A percentile compares a stretch with the other conserved stretches of the same genome.
Evolutionary conservation across 2,888 invertebrate species (phyloP).

Genomic region (Pammene aurita): DNA sequence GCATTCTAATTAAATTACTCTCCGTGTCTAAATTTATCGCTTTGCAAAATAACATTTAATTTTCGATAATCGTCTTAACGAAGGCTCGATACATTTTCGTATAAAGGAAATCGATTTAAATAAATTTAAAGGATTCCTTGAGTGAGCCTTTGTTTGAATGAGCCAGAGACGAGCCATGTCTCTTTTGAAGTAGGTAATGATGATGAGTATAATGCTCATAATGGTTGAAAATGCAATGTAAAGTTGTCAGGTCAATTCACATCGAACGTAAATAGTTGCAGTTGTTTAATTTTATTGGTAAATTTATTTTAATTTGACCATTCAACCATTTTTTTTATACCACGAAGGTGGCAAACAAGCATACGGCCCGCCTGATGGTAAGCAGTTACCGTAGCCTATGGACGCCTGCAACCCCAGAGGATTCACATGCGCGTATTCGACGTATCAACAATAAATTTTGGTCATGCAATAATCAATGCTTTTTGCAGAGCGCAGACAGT

Average conservation of each 20-base stretch:
- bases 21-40: neutral
- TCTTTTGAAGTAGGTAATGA: no score
- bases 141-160: no score
- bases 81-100: slow-evolving; percentile 16
- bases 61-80: neutral
- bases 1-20: neutral
- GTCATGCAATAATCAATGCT: neutral
- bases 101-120: neutral
- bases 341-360: no score
- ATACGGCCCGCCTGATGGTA: no score
- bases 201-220: no score
- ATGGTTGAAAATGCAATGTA: slow-evolving; percentile 1
- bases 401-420: no score
- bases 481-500: neutral
- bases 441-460: neutral
- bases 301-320: neutral
- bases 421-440: no score
- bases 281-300: slow-evolving; percentile 1
- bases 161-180: no score
- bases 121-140: no score
- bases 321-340: neutral
- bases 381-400: neutral
- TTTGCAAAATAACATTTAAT: neutral
- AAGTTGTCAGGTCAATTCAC: neutral
- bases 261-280: slow-evolving; percentile 4